Base-by-base conservation (phyloP, 2,113 vertebrate species). In the Phyllopteryx taeniolatus region DNA sequence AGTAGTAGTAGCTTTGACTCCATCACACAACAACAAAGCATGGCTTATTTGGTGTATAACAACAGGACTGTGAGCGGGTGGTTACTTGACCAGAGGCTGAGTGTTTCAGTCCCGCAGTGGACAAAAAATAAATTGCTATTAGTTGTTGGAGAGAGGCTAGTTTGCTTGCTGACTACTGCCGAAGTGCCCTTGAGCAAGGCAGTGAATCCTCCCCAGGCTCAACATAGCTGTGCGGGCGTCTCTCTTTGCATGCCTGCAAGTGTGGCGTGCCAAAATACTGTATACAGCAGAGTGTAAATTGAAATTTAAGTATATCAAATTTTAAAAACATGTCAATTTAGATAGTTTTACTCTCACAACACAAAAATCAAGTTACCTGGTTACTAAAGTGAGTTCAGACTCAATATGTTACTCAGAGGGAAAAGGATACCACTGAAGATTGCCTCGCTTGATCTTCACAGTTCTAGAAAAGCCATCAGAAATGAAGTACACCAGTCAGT, bases 391-490 rank as follows among this genome's bases (percentile, higher is more conserved):
- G n/a, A 27, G 27, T 27, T 27, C n/a, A 46, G 10, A 12, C 10
- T 61, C 2, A 61, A 8, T 12, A 33, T 5, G 14, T 31, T 14
- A 47, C 8, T 64, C 11, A 65, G 13, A 49, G 17, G 31, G 12
- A 75, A 75, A 86, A 91, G 88, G 90, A 92, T 94, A 94, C 93
- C 93, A 94, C 22, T 90, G 86, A 59, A 94, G 82, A 85, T 94
- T 93, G 5, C 91, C 91, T 43, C 92, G 83, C 75, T 92, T 88
- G 22, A 91, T 77, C 70, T 79, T 86, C 71, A 90, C 90, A 22
- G 92, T 91, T 74, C 93, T 94, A 80, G 1, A 69, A 68, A 14
- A 35, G 27, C 5, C 3, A 51, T 53, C 15, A 17, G 35, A 62
- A 39, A 62, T 8, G 33, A 35, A n/a, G 2, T 60, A 39, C 3